These are phyloP conservation scores for Rattus norvegicus DNA, from an alignment of 2,113 vertebrate species.

Conservation along the genomic window GRCr8 NC_086028.1:83488501-83489000, in stretches of 20 bases:
- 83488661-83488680: too few relatives aligned
- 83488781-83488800: background rate
- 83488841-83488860: background rate
- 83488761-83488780: too few relatives aligned
- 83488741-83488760: background rate
- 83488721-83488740: background rate
- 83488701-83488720: slow-evolving; percentile 17
- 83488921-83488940: background rate
- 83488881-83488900: background rate
- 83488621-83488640: too few relatives aligned
- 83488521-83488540: too few relatives aligned
- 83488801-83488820: background rate
- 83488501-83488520: background rate
- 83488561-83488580: too few relatives aligned
- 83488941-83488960: background rate
- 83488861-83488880: background rate
- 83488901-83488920: background rate
- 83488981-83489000: background rate
- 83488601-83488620: too few relatives aligned
- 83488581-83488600: too few relatives aligned
- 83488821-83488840: background rate
- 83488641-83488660: too few relatives aligned
- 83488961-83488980: background rate
- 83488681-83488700: too few relatives aligned
- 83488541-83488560: too few relatives aligned